Conservation (phyloP, 2,797 vertebrate genomes). For the Triplophysa bombifrons region DNA sequence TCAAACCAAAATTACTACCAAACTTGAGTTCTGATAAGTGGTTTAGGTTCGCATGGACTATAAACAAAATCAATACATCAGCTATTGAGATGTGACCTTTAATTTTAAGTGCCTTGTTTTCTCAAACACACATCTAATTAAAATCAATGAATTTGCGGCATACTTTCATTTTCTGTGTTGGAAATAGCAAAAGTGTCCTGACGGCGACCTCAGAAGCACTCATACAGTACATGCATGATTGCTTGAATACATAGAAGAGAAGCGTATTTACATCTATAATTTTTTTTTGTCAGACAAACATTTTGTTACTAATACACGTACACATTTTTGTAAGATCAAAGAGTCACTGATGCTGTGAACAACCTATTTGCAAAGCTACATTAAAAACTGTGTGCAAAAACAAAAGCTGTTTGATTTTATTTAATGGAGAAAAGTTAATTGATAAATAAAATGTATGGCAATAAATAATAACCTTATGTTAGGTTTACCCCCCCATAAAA, state of each 20-base stretch:
- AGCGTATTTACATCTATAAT: not conserved
- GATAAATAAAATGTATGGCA: too few relatives aligned
- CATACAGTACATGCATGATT: not conserved
- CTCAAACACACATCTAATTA: constrained; percentile 41
- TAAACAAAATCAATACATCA: constrained; percentile 41
- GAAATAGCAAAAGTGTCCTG: constrained; percentile 16
- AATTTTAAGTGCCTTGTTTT: constrained; percentile 17
- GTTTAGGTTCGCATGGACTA: constrained; percentile 31
- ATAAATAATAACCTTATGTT: too few relatives aligned
- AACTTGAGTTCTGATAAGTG: constrained; percentile 21
- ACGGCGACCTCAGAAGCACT: constrained; percentile 22
- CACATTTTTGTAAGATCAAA: too few relatives aligned
- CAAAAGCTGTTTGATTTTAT: too few relatives aligned
- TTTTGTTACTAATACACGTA: too few relatives aligned
- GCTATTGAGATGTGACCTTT: constrained; percentile 18
- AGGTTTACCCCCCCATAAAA: too few relatives aligned
- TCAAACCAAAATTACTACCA: constrained; percentile 44
- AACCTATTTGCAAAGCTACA: too few relatives aligned
- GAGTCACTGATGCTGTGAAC: too few relatives aligned
- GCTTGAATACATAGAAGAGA: not conserved
- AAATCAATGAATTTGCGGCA: constrained; percentile 18
- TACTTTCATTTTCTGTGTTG: constrained; percentile 19
- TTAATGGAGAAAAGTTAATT: too few relatives aligned
- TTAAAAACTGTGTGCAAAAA: too few relatives aligned
- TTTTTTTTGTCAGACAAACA: not conserved